phyloP scores from a whole-genome alignment of 2,888 invertebrate genomes.

The Cerceris rybyensis region DNA sequence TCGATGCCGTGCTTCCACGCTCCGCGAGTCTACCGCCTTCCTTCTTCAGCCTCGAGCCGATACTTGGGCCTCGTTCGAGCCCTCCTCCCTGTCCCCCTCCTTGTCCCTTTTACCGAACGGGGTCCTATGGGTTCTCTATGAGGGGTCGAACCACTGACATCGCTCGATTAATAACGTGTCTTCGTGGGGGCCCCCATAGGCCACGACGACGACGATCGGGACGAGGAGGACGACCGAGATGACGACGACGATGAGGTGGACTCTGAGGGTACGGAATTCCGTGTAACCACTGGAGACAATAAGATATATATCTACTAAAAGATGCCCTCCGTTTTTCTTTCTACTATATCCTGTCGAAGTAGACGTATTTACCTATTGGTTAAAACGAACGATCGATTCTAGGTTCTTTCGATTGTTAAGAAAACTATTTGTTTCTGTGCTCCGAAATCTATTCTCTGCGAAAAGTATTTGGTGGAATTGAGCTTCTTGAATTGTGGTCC shows the following conservation, averaged over 20 bases:
- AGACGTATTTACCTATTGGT: background rate
- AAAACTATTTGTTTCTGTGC: background rate
- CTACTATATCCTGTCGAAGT: background rate
- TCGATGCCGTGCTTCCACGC: conserved; percentile 11
- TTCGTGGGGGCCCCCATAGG: conserved; percentile 67
- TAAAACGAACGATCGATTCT: background rate
- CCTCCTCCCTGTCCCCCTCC: conserved; percentile 4
- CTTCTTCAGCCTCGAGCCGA: conserved; percentile 37
- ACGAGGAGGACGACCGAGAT: conserved; percentile 4
- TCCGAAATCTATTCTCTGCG: background rate
- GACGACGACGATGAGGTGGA: conserved; percentile 22
- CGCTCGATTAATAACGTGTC: conserved; percentile 77
- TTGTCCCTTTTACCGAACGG: conserved; percentile 62
- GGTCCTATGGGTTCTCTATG: conserved; percentile 75
- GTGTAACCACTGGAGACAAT: conserved; percentile 66
- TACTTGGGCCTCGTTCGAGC: conserved; percentile 24
- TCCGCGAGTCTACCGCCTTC: conserved; percentile 29
- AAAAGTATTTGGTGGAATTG: background rate
- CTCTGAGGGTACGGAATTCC: conserved; percentile 55
- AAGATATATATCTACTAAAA: conserved; percentile 51
- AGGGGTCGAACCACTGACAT: conserved; percentile 79
- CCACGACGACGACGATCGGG: conserved; percentile 53
- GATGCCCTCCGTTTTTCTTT: background rate
- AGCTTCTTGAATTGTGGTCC: no score
- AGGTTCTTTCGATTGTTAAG: background rate